Percentiles rank a stretch among this genome's conserved stretches.
Conservation (phyloP, 2,888 invertebrate species). For the Eupithecia inturbata region DNA sequence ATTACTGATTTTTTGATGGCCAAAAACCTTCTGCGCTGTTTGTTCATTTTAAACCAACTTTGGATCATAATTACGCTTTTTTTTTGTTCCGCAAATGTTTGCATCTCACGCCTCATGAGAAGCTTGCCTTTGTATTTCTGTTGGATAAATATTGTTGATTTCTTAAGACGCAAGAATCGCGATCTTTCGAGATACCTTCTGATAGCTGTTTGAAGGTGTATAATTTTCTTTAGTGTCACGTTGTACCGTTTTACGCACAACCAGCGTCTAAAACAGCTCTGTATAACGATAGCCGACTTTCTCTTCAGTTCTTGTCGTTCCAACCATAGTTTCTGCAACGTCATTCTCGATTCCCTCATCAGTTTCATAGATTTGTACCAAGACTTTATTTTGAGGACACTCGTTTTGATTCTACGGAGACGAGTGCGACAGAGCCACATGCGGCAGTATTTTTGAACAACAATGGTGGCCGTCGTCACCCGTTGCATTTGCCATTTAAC, state of each 20-base stretch:
- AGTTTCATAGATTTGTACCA: conserved; percentile 73
- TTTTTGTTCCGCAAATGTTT: conserved; percentile 50
- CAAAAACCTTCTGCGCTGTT: conserved; percentile 52
- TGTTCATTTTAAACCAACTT: conserved; percentile 69
- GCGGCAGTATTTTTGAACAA: conserved; percentile 72
- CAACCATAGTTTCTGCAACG: conserved; percentile 52
- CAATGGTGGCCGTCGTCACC: conserved; percentile 62
- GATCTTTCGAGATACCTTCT: conserved; percentile 60
- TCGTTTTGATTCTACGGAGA: conserved; percentile 60
- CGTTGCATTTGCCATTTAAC: conserved; percentile 68
- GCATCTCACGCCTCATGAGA: conserved; percentile 66
- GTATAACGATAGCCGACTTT: conserved; percentile 63
- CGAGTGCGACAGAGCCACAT: conserved; percentile 69
- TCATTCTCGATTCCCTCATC: conserved; percentile 60
- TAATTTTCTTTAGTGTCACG: conserved; percentile 52
- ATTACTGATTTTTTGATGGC: conserved; percentile 60
- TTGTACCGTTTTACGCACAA: conserved; percentile 61
- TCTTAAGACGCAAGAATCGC: conserved; percentile 55
- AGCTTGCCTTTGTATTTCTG: conserved; percentile 68
- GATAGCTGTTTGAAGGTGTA: conserved; percentile 62
- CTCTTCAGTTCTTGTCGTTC: conserved; percentile 55
- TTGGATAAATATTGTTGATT: conserved; percentile 65
- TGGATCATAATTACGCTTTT: conserved; percentile 69
- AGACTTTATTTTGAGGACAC: conserved; percentile 79
- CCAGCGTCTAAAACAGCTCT: conserved; percentile 66